Base-by-base conservation (phyloP, 2,888 invertebrate species). In the Nineta flava region DNA sequence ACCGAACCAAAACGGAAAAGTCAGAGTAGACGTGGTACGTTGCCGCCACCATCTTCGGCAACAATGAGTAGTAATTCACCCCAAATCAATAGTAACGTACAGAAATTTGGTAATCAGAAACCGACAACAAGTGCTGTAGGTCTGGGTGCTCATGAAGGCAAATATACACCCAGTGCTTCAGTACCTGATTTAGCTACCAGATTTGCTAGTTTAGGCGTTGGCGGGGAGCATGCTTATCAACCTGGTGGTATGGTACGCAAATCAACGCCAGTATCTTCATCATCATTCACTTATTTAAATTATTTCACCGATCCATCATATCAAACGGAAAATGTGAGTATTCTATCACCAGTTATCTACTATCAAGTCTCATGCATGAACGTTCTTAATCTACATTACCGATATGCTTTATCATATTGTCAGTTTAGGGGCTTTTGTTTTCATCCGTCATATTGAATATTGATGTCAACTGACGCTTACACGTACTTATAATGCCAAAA, bases 31-130 rank as follows among this genome's bases (percentile, higher is more conserved):
- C 67, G 68, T 57, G 67, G 72, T 53, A 63, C 69, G 5, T 60
- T 72, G 52, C 61, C 62, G 16, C 61, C 62, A 21, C 60, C 59
- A 41, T 47, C 54, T n/a, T 52, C 59, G 40, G 19, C 41, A 13
- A 42, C 55, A 13, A 44, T 40, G 7, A 50, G 50, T 19, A 47
- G 50, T 6, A 13, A 17, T 13, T 46, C 55, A n/a, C 53, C 55
- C 35, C 58, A 59, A 53, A 55, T 58, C 10, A 60, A 59, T 51
- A 62, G 58, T 41, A 65, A 65, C 4, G 63, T 65, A 57, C 83
- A 84, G 62, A 85, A 84, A 65, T 85, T 85, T 69, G 83, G 83
- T 31, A 83, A 83, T 65, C 79, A 80, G 51, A 83, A 84, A 62
- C 71, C 75, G 1, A 71, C 73, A 32, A 71, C 73, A 53, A 77